Percentiles rank a stretch among this genome's conserved stretches.
Evolutionary conservation across 2,113 vertebrate genomes (phyloP).

Genomic region (Laterallus jamaicensis): DNA sequence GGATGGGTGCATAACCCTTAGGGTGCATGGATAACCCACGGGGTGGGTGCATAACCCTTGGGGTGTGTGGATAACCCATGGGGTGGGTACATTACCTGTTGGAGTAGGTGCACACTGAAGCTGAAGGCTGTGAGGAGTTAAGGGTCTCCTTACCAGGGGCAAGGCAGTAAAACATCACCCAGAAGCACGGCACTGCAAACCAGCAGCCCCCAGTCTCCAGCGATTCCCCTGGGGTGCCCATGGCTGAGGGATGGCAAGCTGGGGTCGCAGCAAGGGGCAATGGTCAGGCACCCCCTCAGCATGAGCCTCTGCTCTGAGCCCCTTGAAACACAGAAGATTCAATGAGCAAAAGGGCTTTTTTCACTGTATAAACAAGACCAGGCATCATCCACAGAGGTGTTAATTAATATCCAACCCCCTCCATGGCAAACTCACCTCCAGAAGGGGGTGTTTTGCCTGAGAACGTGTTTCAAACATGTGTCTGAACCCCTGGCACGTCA

Average conservation of each 20-base stretch:
- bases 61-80: background rate
- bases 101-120: fast-evolving
- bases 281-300: fast-evolving
- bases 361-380: background rate
- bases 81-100: background rate
- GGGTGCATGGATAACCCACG: no score
- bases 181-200: fast-evolving
- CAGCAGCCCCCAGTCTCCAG: background rate
- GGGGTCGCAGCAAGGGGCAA: background rate
- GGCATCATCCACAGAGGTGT: background rate
- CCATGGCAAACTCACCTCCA: background rate
- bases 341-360: background rate
- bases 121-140: background rate
- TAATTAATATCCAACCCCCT: background rate
- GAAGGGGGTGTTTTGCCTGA: background rate
- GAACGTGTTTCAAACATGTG: background rate
- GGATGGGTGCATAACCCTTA: background rate
- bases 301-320: fast-evolving
- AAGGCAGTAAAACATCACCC: fast-evolving
- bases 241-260: fast-evolving
- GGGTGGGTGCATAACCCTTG: background rate
- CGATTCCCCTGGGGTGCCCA: fast-evolving
- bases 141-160: fast-evolving
- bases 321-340: fast-evolving
- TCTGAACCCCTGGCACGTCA: background rate